These are phyloP conservation scores for Epiblema foenella DNA, from an alignment of 2,888 invertebrate species.

Conservation along the genomic window DNA sequence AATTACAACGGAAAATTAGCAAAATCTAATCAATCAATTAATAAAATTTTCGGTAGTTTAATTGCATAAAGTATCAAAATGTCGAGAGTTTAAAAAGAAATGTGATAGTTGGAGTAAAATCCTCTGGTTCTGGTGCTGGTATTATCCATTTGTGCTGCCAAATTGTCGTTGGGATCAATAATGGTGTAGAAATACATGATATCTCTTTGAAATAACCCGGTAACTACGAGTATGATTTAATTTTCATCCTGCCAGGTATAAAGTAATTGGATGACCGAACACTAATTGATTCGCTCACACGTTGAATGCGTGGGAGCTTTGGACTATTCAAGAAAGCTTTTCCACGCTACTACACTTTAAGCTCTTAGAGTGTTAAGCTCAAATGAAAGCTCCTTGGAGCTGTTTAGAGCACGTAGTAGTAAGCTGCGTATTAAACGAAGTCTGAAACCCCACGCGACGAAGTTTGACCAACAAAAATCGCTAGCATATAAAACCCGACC, in stretches of 20 bases:
- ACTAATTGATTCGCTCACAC: slow-evolving; percentile 5
- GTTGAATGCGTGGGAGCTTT: background rate
- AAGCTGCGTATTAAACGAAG: slow-evolving; percentile 1
- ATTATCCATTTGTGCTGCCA: too few species aligned
- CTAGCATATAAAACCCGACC: too few species aligned
- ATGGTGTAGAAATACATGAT: too few species aligned
- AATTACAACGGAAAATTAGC: too few species aligned
- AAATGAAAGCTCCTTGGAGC: slow-evolving; percentile 2
- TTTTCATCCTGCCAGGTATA: background rate
- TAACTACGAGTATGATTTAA: background rate
- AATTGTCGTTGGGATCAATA: too few species aligned
- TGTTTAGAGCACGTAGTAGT: slow-evolving; percentile 2
- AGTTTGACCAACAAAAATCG: background rate
- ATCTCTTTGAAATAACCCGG: too few species aligned
- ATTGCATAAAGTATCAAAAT: too few species aligned
- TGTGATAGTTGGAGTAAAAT: too few species aligned
- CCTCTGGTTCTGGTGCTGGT: too few species aligned
- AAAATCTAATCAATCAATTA: too few species aligned
- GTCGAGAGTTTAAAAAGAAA: too few species aligned
- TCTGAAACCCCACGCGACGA: background rate
- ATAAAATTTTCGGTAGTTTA: too few species aligned
- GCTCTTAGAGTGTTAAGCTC: slow-evolving; percentile 1
- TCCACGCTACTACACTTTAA: slow-evolving; percentile 3
- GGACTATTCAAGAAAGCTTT: slow-evolving; percentile 10
- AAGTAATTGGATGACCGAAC: slow-evolving; percentile 6